phyloP scores from a whole-genome alignment of 2,888 invertebrate species.

The Serrognathus titanus region DNA sequence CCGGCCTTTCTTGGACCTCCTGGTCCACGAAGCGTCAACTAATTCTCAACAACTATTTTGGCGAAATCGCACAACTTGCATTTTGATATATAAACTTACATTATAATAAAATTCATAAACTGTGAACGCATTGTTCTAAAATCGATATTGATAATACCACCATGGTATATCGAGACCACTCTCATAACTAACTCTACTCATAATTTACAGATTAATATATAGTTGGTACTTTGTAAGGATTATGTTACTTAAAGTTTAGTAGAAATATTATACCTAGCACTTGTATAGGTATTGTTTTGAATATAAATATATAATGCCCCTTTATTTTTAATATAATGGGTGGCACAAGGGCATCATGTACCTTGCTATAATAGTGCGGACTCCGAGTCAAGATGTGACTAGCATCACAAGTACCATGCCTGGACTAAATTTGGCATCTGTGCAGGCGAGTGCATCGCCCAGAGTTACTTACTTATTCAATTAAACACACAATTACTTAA shows the following conservation, averaged over 20 bases:
- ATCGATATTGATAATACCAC: conserved; percentile 39
- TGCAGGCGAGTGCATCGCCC: conserved; percentile 25
- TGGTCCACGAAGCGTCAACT: conserved; percentile 46
- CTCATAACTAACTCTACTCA: conserved; percentile 24
- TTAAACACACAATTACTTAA: conserved; percentile 35
- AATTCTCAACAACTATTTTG: conserved; percentile 49
- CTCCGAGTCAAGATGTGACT: conserved; percentile 31
- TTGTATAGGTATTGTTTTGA: conserved; percentile 38
- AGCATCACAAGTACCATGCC: conserved; percentile 42
- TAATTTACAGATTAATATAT: conserved; percentile 50
- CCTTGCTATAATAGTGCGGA: conserved; percentile 22
- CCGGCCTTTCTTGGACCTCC: conserved; percentile 33
- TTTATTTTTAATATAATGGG: conserved; percentile 21
- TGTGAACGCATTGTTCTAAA: conserved; percentile 47
- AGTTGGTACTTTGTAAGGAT: conserved; percentile 65
- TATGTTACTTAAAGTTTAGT: conserved; percentile 48
- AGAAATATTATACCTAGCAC: conserved; percentile 46
- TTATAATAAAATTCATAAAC: conserved; percentile 47
- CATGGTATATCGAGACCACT: conserved; percentile 24
- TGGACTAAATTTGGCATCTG: conserved; percentile 34
- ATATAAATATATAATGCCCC: conserved; percentile 42
- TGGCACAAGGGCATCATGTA: conserved; percentile 11
- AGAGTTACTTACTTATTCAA: conserved; percentile 21
- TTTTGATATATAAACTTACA: conserved; percentile 38
- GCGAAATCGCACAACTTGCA: conserved; percentile 46